phyloP scores from a whole-genome alignment of 2,113 vertebrate genomes.

The Phylloscopus whistleri region DNA sequence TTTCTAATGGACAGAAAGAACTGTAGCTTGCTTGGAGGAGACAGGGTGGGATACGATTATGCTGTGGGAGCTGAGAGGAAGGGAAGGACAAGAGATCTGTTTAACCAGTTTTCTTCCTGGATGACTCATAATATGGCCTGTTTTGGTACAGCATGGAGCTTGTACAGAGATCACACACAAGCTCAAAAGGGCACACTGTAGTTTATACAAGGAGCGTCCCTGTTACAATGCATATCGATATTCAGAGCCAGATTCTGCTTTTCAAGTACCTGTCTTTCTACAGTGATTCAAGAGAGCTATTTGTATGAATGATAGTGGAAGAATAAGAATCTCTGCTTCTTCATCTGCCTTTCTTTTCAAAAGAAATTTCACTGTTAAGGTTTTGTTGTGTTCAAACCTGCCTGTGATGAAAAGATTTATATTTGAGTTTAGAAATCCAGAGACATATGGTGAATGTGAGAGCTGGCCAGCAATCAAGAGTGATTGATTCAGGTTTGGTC shows the following conservation, averaged over 20 bases:
- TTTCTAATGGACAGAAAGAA: not conserved
- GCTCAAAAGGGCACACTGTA: not conserved
- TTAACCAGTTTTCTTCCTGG: not conserved
- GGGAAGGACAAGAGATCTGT: not conserved
- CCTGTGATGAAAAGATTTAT: conserved; percentile 40
- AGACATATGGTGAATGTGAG: conserved; percentile 71
- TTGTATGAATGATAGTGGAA: conserved; percentile 4
- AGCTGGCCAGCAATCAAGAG: conserved; percentile 64
- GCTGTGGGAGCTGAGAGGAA: not conserved
- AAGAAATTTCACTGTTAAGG: not conserved
- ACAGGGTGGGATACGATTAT: not conserved
- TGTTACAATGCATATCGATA: not conserved
- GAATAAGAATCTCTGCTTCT: not conserved
- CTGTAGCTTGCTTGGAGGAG: not conserved
- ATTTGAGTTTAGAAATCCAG: conserved; percentile 58
- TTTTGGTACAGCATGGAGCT: not conserved
- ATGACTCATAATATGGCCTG: not conserved
- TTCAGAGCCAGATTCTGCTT: conserved; percentile 9
- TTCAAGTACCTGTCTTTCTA: not conserved
- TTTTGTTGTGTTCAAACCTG: conserved; percentile 36
- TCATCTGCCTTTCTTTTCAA: conserved; percentile 11
- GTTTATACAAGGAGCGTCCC: not conserved
- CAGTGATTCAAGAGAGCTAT: not conserved
- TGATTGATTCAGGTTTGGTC: conserved; percentile 59
- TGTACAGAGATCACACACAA: not conserved